Evolutionary conservation across 2,888 invertebrate genomes (phyloP), one percentile per base, ranked within the genome.

Genomic region (Spilarctia lutea): DNA sequence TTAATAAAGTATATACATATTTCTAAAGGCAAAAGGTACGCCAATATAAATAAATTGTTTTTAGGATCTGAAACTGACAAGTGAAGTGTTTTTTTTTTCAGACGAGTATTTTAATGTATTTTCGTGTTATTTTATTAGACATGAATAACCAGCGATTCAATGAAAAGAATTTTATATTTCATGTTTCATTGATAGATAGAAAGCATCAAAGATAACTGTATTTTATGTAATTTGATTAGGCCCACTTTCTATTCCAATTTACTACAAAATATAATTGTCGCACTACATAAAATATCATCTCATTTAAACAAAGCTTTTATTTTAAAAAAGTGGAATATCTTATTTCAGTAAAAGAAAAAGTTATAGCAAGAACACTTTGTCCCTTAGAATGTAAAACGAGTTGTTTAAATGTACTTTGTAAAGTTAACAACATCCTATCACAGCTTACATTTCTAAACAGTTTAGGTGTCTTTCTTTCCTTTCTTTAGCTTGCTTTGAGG

Each of bases 1-100:
- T 72, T 75, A 70, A 67, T 70, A 73, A 73, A 67, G 66, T 39
- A 73, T 63, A 24, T 67, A 69, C 18, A 3, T 56, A 56, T 20
- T 20, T 60, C 56, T 13, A n/a, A 27, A 13, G 27, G 30, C 30
- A 45, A 24, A 68, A 52, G 33, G 48, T 30, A 24, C 16, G 45
- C 3, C 45, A 45, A 27, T 60, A 27, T 27, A 16, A 30, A 27
- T 45, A 20, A 45, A 68, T 45, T 30, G 67, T 3, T 11, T 45
- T 67, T 67, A 27, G 18, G 10, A 45, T 67, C 27, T 27, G 27
- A 27, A 67, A 67, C 10, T 68, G 13, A 30, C 20, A 20, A 68
- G 1, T 13, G 27, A 13, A 60, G 56, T 56, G 8, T 52, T 3
- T 20, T 67, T 27, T n/a, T 42, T 45, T 7, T 42, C 7, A 20